These are phyloP conservation scores for Melanerpes formicivorus DNA, from an alignment of 2,113 vertebrate genomes.

Conservation along the genomic window DNA sequence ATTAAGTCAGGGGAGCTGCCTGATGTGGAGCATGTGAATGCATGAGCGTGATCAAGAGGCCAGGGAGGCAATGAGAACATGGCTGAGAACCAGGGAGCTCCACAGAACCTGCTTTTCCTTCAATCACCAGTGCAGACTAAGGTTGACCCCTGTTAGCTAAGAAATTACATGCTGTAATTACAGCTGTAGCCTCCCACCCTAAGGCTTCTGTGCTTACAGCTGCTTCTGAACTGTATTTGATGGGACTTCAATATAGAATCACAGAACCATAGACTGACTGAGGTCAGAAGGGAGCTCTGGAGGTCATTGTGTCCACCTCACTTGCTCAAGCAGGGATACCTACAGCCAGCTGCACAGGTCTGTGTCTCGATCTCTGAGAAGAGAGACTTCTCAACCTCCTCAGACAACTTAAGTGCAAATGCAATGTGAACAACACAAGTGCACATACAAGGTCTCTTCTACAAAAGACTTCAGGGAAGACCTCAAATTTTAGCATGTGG, in stretches of 20 bases:
- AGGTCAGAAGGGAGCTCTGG: background rate
- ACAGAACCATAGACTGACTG: background rate
- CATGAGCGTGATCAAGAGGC: background rate
- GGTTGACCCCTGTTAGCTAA: background rate
- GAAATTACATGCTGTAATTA: background rate
- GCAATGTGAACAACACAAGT: background rate
- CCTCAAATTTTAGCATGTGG: background rate
- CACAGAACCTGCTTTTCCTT: background rate
- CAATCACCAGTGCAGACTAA: background rate
- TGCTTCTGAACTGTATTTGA: background rate
- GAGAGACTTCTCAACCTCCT: background rate
- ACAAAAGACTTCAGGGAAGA: background rate
- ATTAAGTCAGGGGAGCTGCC: background rate
- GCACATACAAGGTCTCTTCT: background rate
- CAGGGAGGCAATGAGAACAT: background rate
- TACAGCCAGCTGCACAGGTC: background rate
- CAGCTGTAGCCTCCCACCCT: background rate
- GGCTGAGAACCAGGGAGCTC: background rate
- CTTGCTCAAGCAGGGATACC: background rate
- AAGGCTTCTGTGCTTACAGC: background rate
- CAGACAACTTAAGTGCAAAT: background rate
- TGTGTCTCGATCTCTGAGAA: background rate
- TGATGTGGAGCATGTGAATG: background rate
- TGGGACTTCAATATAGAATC: background rate
- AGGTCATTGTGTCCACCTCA: background rate